These are phyloP conservation scores for Ennomos quercinarius DNA, from an alignment of 2,888 invertebrate genomes.

Conservation along the genomic window DNA sequence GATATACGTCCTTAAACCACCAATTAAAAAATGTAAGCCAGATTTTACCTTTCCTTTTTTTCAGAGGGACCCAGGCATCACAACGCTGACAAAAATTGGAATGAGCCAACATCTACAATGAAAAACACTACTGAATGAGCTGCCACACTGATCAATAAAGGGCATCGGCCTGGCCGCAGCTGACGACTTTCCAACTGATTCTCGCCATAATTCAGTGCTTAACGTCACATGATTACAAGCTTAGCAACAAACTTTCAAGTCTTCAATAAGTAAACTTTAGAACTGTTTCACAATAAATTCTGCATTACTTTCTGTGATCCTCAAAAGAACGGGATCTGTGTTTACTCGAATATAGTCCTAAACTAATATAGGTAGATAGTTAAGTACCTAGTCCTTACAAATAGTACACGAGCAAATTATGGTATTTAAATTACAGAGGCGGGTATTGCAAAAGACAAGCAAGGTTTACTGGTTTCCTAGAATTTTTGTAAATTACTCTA, in stretches of 20 bases:
- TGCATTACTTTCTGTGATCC: not conserved
- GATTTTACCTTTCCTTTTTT: too few species aligned
- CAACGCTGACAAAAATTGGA: not conserved
- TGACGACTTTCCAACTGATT: constrained; percentile 17
- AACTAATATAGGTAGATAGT: too few species aligned
- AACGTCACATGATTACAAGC: constrained; percentile 11
- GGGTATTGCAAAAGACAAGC: too few species aligned
- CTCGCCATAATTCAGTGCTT: constrained; percentile 6
- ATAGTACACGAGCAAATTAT: too few species aligned
- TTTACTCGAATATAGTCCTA: not conserved
- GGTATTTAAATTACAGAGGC: too few species aligned
- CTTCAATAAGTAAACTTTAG: not conserved
- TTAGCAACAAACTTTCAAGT: not conserved
- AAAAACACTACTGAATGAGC: not conserved
- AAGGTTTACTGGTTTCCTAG: too few species aligned
- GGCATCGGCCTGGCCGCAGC: constrained; percentile 17
- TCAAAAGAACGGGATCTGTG: not conserved
- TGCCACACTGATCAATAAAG: constrained; percentile 12
- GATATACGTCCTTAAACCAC: too few species aligned
- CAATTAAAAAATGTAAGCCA: too few species aligned
- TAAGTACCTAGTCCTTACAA: too few species aligned
- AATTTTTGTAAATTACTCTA: too few species aligned
- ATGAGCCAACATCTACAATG: constrained; percentile 3
- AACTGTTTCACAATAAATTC: not conserved
- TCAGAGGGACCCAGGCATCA: not conserved